Evolutionary conservation across 2,797 vertebrate species (phyloP), one percentile per base, ranked within the genome.

Genomic region (Pelobates cultripes): DNA sequence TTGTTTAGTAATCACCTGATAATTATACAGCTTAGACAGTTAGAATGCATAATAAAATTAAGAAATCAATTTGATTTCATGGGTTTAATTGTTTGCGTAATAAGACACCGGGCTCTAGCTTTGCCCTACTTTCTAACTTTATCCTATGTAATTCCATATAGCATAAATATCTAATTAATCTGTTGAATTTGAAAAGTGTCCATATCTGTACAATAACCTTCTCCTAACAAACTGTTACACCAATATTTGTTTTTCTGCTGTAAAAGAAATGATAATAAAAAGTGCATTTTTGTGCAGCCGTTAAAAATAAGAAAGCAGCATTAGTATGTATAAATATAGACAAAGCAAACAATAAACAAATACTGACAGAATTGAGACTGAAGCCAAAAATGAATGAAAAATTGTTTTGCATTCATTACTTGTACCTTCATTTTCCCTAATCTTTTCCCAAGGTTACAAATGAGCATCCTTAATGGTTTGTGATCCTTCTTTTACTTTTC

Each of bases 401-500:
- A 73, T 73, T 64, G 69, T 60, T 83, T 53, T 63, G 78, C 63
- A 74, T 69, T 83, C 70, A 74, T 78, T 83, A 78, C 78, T 63
- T 57, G 53, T 57, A 45, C 70, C 55, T 77, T 44, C 61, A 76
- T 8, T 77, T 73, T 45, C 72, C 69, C 41, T 77, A 71, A 77
- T 82, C 75, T 82, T 82, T 68, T 44, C 69, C 75, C 63, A 77
- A 42, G 75, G 80, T 73, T 73, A 73, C 75, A 77, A 67, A 77
- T 82, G 69, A 73, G 61, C 80, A 67, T 77, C 43, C 40, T 73
- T 82, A 82, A 82, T 72, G 69, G 44, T 68, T 73, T 68, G 45
- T 41, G 60, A 77, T 77, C 41, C n/a, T 82, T 71, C 66, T 72
- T 75, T 75, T 70, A 61, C 73, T 71, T 44, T 77, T 73, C 47